phyloP scores from a whole-genome alignment of 2,113 vertebrate species.

The Engraulis encrasicolus region DNA sequence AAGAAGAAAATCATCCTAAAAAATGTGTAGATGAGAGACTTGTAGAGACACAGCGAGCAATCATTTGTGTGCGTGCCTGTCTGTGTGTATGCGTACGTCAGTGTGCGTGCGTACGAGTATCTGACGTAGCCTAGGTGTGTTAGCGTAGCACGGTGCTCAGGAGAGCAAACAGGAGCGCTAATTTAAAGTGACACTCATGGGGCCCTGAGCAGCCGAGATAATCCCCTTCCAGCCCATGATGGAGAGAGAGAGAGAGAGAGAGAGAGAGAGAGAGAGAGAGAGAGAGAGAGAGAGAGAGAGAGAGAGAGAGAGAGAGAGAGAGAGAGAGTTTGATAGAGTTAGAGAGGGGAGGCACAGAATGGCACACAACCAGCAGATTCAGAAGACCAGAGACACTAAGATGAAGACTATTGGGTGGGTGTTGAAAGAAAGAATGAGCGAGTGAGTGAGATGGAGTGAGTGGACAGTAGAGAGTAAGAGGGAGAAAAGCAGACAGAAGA shows the following conservation, averaged over 20 bases:
- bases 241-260: slow-evolving; percentile 17
- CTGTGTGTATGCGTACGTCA: too few relatives aligned
- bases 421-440: neutral
- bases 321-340: too few relatives aligned
- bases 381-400: neutral
- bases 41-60: too few relatives aligned
- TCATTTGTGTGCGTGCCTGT: too few relatives aligned
- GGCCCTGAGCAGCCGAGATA: slow-evolving; percentile 49
- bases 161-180: slow-evolving; percentile 55
- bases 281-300: neutral
- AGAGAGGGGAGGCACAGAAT: too few relatives aligned
- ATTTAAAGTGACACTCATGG: slow-evolving; percentile 50
- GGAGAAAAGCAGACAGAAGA: neutral
- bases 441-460: neutral
- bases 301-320: neutral
- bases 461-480: neutral
- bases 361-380: neutral
- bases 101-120: neutral
- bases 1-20: too few relatives aligned
- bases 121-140: slow-evolving; percentile 26
- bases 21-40: too few relatives aligned
- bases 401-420: too few relatives aligned
- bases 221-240: slow-evolving; percentile 27
- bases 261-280: slow-evolving; percentile 9
- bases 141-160: neutral